These are phyloP conservation scores for Labeo catla DNA, from an alignment of 2,113 vertebrate genomes.

Conservation along the genomic window DNA sequence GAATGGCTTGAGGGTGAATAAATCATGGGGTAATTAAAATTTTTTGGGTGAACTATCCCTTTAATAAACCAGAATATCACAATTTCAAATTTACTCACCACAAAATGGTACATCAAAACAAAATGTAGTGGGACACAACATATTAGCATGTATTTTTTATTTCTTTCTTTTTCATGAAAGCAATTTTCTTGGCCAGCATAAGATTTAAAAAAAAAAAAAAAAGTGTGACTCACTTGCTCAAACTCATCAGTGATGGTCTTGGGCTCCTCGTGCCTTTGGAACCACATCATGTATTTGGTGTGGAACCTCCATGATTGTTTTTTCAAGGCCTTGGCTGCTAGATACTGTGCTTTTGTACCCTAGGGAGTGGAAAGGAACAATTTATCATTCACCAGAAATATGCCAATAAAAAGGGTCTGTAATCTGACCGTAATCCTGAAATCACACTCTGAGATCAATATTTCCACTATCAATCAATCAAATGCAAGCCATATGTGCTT, in stretches of 20 bases:
- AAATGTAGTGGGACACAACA: not conserved
- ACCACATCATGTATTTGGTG: conserved; percentile 89
- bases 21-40: too few relatives aligned
- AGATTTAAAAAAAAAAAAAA: too few relatives aligned
- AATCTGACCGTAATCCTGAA: conserved; percentile 14
- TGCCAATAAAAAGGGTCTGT: not conserved
- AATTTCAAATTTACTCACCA: too few relatives aligned
- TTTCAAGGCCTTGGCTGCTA: conserved; percentile 84
- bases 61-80: too few relatives aligned
- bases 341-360: conserved; percentile 84
- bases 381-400: not conserved
- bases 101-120: not conserved
- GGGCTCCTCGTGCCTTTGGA: conserved; percentile 84
- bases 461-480: not conserved
- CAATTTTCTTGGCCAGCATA: not conserved
- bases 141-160: not conserved
- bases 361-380: conserved; percentile 42
- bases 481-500: conserved; percentile 10
- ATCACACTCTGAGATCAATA: conserved; percentile 6
- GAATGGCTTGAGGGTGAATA: too few relatives aligned
- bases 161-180: too few relatives aligned
- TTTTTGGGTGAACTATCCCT: too few relatives aligned
- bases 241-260: conserved; percentile 86
- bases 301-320: conserved; percentile 86
- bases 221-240: conserved; percentile 75